Evolutionary conservation across 2,797 vertebrate genomes (phyloP), one percentile per base, ranked within the genome.

Genomic region (Myotis daubentonii): DNA sequence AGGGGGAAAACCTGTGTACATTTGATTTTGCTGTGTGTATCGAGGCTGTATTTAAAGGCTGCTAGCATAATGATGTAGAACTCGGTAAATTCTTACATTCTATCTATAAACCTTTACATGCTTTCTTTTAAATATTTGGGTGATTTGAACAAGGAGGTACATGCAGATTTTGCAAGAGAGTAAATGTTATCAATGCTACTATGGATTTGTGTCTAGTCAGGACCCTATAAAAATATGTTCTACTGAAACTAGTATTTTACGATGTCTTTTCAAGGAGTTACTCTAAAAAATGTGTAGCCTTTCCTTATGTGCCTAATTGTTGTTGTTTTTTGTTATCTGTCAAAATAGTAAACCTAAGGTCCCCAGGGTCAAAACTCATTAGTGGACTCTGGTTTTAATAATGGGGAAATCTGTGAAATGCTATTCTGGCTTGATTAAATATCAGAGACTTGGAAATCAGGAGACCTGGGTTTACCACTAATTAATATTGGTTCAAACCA

Each of bases 21-120:
- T 94, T 93, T 96, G 86, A 94, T 81, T 97, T 93, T 72, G 36
- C 96, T 97, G 92, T 94, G 72, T 97, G 93, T 70, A 87, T 62
- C 12, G 91, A 97, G 94, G 49, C 86, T 92, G 22, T 94, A 86
- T 88, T 81, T 89, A 93, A 97, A 65, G 53, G 92, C 75, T 93
- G 25, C 0, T 33, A 78, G 83, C 57, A 92, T 12, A 82, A 53
- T 85, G 90, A 1, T 66, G 60, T 60, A 91, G 94, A 96, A 96
- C 13, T 88, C 30, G 6, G 13, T 75, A 68, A 70, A 94, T 81
- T 88, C 38, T 84, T 75, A 57, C 16, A 82, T 90, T 71, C 13
- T 76, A 36, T 78, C 44, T 62, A 51, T 47, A 93, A 89, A 86
- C 16, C 2, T 87, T 88, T 68, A 55, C 2, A 28, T 8, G 55